Evolutionary conservation across 2,113 vertebrate genomes (phyloP).

Genomic region (Triplophysa dalaica): DNA sequence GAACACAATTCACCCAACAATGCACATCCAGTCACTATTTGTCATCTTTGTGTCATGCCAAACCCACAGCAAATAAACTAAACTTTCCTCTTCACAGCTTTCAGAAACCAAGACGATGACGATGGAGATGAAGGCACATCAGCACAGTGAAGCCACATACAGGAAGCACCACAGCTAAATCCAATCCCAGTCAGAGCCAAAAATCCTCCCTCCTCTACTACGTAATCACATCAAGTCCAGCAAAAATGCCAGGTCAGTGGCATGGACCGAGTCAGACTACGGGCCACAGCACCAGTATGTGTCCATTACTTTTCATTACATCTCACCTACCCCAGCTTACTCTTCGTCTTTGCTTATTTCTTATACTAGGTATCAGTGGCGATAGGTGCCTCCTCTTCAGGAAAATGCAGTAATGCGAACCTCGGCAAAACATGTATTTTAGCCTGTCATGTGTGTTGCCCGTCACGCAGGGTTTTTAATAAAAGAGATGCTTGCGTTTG

Average conservation of each 20-base stretch:
- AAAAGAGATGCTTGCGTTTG: no score
- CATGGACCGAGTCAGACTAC: slow-evolving; percentile 69
- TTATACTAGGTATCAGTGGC: background rate
- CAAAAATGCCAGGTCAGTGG: slow-evolving; percentile 89
- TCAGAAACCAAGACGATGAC: slow-evolving; percentile 72
- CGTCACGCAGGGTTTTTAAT: no score
- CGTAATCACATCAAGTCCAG: slow-evolving; percentile 93
- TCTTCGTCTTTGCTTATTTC: background rate
- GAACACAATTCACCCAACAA: no score
- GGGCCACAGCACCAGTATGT: slow-evolving; percentile 73
- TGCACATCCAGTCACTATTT: no score
- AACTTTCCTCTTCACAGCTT: slow-evolving; percentile 68
- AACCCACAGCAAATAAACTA: background rate
- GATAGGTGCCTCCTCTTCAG: no score
- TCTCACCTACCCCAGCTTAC: background rate
- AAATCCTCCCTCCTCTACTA: slow-evolving; percentile 88
- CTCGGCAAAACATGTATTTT: no score
- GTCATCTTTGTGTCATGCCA: no score
- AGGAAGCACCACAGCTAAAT: slow-evolving; percentile 78
- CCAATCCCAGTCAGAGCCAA: slow-evolving; percentile 81
- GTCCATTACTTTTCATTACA: slow-evolving; percentile 37
- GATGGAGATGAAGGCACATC: slow-evolving; percentile 63
- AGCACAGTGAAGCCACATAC: slow-evolving; percentile 72
- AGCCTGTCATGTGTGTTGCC: no score
- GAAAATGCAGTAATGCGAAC: no score